Evolutionary conservation across 2,888 invertebrate species (phyloP), one percentile per base, ranked within the genome.

Genomic region (Pediacus dermestoides): DNA sequence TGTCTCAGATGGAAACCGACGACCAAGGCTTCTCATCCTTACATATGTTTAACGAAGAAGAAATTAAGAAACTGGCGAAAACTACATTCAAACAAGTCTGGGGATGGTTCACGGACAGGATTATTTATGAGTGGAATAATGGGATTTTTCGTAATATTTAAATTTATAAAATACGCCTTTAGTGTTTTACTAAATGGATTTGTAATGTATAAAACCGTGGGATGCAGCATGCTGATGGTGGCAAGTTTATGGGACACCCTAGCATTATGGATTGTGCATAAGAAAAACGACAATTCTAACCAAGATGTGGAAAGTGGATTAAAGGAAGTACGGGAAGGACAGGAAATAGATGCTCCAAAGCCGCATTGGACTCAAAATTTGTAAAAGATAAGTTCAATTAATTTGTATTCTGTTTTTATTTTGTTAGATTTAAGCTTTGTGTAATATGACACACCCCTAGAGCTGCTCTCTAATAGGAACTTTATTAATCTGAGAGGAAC

Each of bases 21-120:
- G 34, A 39, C 1, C 48, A 48, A 34, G 42, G 40, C 8, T 40
- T 34, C 13, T 34, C 36, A 8, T 37, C 36, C 1, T n/a, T 44
- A n/a, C 27, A 34, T 2, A 16, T 49, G 22, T 40, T 48, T 27
- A 35, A 38, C 22, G 10, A 18, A 14, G 25, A 34, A 2, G 46
- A 47, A 23, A 32, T 46, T 16, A 39, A 44, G 30, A 16, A 33
- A 11, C 10, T 46, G 14, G 45, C 43, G 6, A 21, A 34, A 9
- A 16, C 34, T 2, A 46, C 44, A n/a, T 15, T 42, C 21, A 35
- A 32, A 16, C 34, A 44, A 7, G 2, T 45, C 13, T 42, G 37
- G 44, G 42, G 38, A 36, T 44, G 40, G 38, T 43, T 48, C 22
- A 26, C 39, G 2, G 38, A 42, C 42, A 4, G 45, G 42, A 8